Evolutionary conservation across 2,797 vertebrate genomes (phyloP).

Genomic region (Rachycentron canadum): DNA sequence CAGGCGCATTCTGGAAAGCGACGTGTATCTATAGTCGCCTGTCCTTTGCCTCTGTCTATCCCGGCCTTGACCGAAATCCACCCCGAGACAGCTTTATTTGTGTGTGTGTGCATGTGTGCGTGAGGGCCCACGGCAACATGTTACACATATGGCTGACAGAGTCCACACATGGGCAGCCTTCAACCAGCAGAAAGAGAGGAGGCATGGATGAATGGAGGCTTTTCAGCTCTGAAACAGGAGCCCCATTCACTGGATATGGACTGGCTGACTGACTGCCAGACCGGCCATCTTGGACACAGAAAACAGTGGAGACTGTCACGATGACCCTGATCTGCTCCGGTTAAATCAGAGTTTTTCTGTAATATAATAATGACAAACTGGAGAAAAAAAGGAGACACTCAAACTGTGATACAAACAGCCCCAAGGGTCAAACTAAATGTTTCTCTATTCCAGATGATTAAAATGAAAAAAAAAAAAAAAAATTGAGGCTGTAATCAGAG

Average conservation of each 20-base stretch:
- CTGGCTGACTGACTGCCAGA: slow-evolving; percentile 28
- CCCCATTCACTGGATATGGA: slow-evolving; percentile 36
- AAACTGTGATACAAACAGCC: not conserved
- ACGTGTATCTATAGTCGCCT: slow-evolving; percentile 16
- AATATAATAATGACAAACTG: slow-evolving; percentile 4
- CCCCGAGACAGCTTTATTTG: slow-evolving; percentile 5
- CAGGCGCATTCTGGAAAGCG: not conserved
- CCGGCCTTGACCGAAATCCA: slow-evolving; percentile 13
- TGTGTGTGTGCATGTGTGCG: not conserved
- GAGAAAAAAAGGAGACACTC: not conserved
- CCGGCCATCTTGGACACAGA: not conserved
- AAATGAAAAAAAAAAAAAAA: not conserved
- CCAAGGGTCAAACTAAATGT: not conserved
- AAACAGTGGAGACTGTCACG: not conserved
- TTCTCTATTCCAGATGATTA: not conserved
- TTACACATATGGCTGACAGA: slow-evolving; percentile 41
- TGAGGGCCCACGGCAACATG: not conserved
- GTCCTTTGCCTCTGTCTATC: slow-evolving; percentile 15
- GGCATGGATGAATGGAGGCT: slow-evolving; percentile 52
- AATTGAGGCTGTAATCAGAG: not conserved
- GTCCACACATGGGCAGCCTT: slow-evolving; percentile 41
- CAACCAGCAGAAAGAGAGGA: slow-evolving; percentile 53
- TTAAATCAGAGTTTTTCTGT: slow-evolving; percentile 1
- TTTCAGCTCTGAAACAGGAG: slow-evolving; percentile 66
- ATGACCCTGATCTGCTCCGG: not conserved